Conservation (phyloP, 2,113 vertebrate species). For the Periophthalmodon schlosseri region DNA sequence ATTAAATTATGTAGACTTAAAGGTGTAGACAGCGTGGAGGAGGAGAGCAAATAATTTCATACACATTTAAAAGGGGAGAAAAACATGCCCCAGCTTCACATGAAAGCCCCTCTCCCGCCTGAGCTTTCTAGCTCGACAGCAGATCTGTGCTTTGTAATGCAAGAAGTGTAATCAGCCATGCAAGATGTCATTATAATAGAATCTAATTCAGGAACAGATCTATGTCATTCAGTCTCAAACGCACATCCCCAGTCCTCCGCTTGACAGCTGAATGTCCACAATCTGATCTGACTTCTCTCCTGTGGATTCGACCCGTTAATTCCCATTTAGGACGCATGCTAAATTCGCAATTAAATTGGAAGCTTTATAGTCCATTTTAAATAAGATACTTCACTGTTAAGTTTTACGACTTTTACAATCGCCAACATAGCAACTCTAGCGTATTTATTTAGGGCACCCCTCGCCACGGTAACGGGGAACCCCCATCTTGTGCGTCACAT, state of each 20-base stretch:
- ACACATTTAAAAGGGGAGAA: not conserved
- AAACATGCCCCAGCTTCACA: slow-evolving; percentile 2
- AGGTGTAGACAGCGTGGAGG: not conserved
- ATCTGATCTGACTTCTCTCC: too few relatives aligned
- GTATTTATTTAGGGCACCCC: not conserved
- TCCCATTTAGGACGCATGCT: not conserved
- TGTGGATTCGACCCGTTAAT: not conserved
- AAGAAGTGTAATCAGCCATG: slow-evolving; percentile 46
- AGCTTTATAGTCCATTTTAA: not conserved
- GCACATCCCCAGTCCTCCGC: not conserved
- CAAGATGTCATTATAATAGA: slow-evolving; percentile 38
- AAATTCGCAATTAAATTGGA: not conserved
- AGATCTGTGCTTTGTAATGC: slow-evolving; percentile 46
- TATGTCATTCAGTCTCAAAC: slow-evolving; percentile 4
- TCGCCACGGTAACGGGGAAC: slow-evolving; percentile 45
- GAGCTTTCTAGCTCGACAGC: slow-evolving; percentile 18
- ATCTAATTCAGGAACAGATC: slow-evolving; percentile 14
- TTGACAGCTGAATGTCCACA: not conserved
- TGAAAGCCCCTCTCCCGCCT: not conserved
- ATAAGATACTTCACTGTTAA: not conserved
- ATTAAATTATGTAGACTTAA: not conserved
- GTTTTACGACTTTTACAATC: not conserved
- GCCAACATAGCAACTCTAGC: too few relatives aligned
- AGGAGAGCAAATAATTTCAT: not conserved
- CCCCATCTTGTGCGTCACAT: slow-evolving; percentile 36